Evolutionary conservation across 2,797 vertebrate genomes (phyloP), one percentile per base, ranked within the genome.

Genomic region (Hippopotamyrus pictus): DNA sequence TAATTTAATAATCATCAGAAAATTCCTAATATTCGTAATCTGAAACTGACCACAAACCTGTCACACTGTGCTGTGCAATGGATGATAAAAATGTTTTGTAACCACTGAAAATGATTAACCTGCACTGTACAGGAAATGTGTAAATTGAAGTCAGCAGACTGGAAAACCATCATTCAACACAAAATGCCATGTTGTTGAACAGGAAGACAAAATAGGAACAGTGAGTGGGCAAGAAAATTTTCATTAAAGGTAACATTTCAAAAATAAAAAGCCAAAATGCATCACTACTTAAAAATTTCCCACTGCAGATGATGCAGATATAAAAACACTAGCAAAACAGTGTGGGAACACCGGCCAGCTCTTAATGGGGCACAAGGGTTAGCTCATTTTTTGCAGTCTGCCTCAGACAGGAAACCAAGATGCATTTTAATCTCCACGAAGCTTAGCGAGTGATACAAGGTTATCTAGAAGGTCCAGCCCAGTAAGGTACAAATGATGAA

Each of bases 81-180:
- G 37, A 79, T 3, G 19, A 79, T 44, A 79, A 76, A 76, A 76
- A 79, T 19, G 3, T 7, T 50, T 22, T 29, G 48, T 9, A 84
- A 84, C 22, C 25, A 0, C 4, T 84, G 46, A 54, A 19, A 54
- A 29, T 17, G 25, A 12, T 22, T 79, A 9, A 44, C 17, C 17
- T 44, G 73, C 17, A 51, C 82, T 48, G 3, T 50, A 29, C 46
- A 25, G 82, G 82, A 50, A 84, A 12, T 84, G 82, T 25, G 82
- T 44, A 84, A 84, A 84, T 12, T 84, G 46, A 84, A 84, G 82
- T 84, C 82, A 84, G 46, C 82, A 84, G 46, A 51, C 41, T 84
- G 79, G 8, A 44, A 84, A 50, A 84, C n/a, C 17, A 22, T 50
- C 79, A 48, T 48, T 84, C 79, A 11, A 50, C 46, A 84, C 19